Evolutionary conservation across 2,113 vertebrate genomes (phyloP).

Genomic region (Psittacula cyanocephala): DNA sequence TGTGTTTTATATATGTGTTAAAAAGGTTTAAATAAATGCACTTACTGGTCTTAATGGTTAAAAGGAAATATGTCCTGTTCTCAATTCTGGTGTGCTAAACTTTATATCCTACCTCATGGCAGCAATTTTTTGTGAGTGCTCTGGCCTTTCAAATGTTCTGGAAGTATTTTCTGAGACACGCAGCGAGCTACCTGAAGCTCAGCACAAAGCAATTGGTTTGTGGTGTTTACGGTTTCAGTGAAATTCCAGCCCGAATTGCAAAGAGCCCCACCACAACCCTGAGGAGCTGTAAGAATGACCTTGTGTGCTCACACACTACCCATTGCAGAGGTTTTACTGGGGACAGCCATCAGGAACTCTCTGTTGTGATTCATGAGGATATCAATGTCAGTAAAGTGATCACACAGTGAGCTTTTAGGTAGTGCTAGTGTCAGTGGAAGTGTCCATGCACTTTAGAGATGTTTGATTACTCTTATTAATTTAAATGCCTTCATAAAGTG

Average conservation of each 20-base stretch:
- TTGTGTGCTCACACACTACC: background rate
- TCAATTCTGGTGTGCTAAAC: background rate
- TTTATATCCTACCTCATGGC: background rate
- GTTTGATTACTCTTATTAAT: background rate
- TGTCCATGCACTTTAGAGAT: background rate
- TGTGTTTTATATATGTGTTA: background rate
- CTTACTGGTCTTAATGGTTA: background rate
- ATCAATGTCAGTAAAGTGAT: background rate
- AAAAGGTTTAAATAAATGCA: background rate
- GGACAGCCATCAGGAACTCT: background rate
- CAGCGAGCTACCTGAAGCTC: background rate
- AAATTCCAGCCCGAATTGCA: background rate
- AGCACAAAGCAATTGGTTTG: background rate
- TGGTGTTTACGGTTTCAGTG: background rate
- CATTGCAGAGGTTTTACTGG: background rate
- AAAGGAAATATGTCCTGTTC: background rate
- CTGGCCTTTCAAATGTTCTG: background rate
- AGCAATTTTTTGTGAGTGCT: background rate
- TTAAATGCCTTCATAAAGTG: background rate
- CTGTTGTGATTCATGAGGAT: background rate
- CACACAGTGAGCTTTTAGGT: background rate
- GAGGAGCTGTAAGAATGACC: background rate
- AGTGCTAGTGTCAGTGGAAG: background rate
- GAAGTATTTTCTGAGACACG: background rate
- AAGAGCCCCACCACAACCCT: background rate